phyloP scores from a whole-genome alignment of 2,113 vertebrate genomes.

The Rutilus rutilus region DNA sequence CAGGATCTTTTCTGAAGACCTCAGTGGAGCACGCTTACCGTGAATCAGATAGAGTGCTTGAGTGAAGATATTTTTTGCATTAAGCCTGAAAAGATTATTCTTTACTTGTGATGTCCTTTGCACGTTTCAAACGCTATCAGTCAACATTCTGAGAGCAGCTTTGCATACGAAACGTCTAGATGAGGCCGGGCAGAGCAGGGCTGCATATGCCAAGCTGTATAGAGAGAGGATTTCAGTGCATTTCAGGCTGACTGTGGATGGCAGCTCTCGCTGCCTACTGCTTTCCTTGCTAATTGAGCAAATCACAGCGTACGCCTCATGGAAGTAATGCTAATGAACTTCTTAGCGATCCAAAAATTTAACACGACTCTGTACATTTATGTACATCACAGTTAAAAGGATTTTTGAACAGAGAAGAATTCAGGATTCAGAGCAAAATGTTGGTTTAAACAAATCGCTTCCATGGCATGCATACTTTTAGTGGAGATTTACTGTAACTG shows the following conservation, averaged over 20 bases:
- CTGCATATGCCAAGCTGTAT: slow-evolving; percentile 21
- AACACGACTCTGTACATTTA: not conserved
- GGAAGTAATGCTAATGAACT: slow-evolving; percentile 35
- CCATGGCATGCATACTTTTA: not conserved
- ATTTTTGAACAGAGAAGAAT: not conserved
- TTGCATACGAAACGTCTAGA: slow-evolving; percentile 45
- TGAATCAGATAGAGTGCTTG: slow-evolving; percentile 20
- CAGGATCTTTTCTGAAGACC: slow-evolving; percentile 10
- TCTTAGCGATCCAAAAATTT: slow-evolving; percentile 20
- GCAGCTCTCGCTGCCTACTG: slow-evolving; percentile 18
- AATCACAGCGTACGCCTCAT: not conserved
- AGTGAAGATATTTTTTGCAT: slow-evolving; percentile 18
- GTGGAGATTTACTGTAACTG: not conserved
- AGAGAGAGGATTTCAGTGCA: slow-evolving; percentile 32
- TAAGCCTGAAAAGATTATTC: slow-evolving; percentile 31
- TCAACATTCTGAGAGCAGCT: slow-evolving; percentile 53
- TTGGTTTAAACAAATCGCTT: slow-evolving; percentile 11
- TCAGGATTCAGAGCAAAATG: not conserved
- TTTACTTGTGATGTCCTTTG: slow-evolving; percentile 46
- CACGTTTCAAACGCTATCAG: slow-evolving; percentile 50
- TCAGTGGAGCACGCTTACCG: not conserved
- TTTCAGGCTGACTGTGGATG: slow-evolving; percentile 5
- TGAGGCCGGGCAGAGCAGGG: slow-evolving; percentile 24
- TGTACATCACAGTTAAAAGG: slow-evolving; percentile 33
- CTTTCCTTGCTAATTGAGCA: slow-evolving; percentile 37